Base-by-base conservation (phyloP, 1,140 invertebrate genomes). In the Venturia canescens region DNA sequence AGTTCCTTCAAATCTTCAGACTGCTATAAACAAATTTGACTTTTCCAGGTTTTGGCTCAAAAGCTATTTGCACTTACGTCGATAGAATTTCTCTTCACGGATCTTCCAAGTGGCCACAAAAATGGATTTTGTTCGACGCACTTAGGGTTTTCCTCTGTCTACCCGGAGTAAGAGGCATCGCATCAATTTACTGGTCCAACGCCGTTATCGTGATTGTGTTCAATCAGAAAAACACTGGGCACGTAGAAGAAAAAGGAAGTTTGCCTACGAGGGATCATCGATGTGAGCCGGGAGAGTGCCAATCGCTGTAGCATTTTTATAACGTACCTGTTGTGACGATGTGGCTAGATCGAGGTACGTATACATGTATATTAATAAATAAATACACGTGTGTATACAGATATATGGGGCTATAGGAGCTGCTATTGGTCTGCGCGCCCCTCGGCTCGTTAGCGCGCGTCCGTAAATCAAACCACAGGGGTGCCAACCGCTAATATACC, bases 391-490 rank as follows among this genome's bases (percentile, higher is more conserved):
- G 72, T 60, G 72, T 34, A 63, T 31, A n/a, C n/a, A 72, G 21
- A 66, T 79, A 70, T 38, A 57, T 66, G 38, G 7, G 13, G 38
- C 38, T 11, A 44, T 44, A 44, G 7, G 7, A 34, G 38, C 11
- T 44, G 38, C 38, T 44, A 44, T 44, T 44, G 38, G 7, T 44
- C 5, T 69, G 26, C 21, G 44, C 21, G 44, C 34, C 60, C 18
- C 76, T 81, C 34, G 86, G 86, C 89, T 90, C 89, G 89, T 90
- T 90, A 90, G 89, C 85, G 86, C 84, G 86, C 79, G 89, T 82
- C 86, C 88, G 89, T 90, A 90, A 90, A 90, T 90, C 89, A 90
- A 90, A 88, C 89, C 89, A 84, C 89, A 89, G 89, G 89, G 89
- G 89, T 90, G 89, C 89, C 86, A 90, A 90, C 88, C 87, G 86